Evolutionary conservation across 2,113 vertebrate species (phyloP).

Genomic region (Thalassoma bifasciatum): DNA sequence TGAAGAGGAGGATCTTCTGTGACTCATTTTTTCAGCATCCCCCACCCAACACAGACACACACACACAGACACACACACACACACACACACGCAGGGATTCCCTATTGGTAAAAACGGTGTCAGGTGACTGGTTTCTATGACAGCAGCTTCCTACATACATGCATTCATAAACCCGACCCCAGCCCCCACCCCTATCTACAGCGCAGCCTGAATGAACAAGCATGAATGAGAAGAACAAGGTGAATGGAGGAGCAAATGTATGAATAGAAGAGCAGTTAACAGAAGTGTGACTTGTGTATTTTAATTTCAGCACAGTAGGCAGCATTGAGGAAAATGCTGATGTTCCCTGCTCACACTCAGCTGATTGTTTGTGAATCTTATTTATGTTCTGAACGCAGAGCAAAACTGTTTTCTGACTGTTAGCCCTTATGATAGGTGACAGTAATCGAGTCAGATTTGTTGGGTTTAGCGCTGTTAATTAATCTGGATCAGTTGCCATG

Average conservation of each 20-base stretch:
- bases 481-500: constrained; percentile 40
- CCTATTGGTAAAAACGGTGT: constrained; percentile 65
- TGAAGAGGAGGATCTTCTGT: constrained; percentile 29
- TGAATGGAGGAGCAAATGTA: constrained; percentile 59
- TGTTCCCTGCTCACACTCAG: too few species aligned
- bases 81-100: constrained; percentile 40
- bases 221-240: constrained; percentile 69
- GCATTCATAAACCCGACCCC: constrained; percentile 64
- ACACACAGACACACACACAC: constrained; percentile 1
- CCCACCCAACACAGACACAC: constrained; percentile 39
- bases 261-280: constrained; percentile 39
- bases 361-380: too few species aligned
- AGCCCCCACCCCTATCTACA: background rate
- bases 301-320: background rate
- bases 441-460: constrained; percentile 13
- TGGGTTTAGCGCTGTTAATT: constrained; percentile 16
- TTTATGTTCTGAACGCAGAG: too few species aligned
- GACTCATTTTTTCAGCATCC: constrained; percentile 67
- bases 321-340: too few species aligned
- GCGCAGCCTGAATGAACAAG: constrained; percentile 51
- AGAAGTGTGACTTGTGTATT: constrained; percentile 4
- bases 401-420: background rate
- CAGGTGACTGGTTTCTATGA: constrained; percentile 75
- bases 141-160: constrained; percentile 64
- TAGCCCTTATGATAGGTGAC: too few species aligned